Percentiles rank a stretch among this genome's conserved stretches.
Evolutionary conservation across 2,888 invertebrate species (phyloP).

Genomic region (Pandemis cinnamomeana): DNA sequence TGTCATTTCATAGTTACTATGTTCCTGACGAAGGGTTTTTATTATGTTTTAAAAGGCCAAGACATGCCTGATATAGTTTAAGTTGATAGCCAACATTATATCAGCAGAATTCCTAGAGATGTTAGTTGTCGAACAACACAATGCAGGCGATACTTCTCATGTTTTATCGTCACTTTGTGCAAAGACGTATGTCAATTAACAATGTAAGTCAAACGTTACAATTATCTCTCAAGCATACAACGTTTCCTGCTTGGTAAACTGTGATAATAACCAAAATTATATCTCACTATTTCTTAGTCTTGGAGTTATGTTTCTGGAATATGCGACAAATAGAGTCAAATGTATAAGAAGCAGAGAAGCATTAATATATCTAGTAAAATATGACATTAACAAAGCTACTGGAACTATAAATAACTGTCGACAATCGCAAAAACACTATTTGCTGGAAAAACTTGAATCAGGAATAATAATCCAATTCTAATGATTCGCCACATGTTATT

Average conservation of each 20-base stretch:
- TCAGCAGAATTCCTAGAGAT: conserved; percentile 11
- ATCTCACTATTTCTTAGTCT: neutral
- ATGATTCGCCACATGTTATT: neutral
- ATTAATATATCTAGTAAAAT: neutral
- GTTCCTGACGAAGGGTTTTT: neutral
- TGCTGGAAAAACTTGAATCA: neutral
- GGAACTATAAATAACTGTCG: too few species aligned
- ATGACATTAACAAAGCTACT: too few species aligned
- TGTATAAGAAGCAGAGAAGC: neutral
- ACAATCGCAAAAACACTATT: neutral
- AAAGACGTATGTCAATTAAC: conserved; percentile 36
- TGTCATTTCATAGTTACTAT: too few species aligned
- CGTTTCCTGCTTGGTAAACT: conserved; percentile 31
- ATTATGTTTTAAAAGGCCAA: neutral
- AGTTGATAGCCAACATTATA: conserved; percentile 1
- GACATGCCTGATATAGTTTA: neutral
- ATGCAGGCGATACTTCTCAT: conserved; percentile 15
- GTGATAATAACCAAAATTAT: conserved; percentile 24
- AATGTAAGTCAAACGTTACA: conserved; percentile 26
- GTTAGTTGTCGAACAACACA: neutral
- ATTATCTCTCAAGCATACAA: conserved; percentile 21
- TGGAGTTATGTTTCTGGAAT: neutral
- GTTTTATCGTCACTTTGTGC: conserved; percentile 19
- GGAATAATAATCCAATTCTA: neutral
- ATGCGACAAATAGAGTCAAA: neutral